Evolutionary conservation across 2,113 vertebrate species (phyloP), one percentile per base, ranked within the genome.

Genomic region (Zapus hudsonius): DNA sequence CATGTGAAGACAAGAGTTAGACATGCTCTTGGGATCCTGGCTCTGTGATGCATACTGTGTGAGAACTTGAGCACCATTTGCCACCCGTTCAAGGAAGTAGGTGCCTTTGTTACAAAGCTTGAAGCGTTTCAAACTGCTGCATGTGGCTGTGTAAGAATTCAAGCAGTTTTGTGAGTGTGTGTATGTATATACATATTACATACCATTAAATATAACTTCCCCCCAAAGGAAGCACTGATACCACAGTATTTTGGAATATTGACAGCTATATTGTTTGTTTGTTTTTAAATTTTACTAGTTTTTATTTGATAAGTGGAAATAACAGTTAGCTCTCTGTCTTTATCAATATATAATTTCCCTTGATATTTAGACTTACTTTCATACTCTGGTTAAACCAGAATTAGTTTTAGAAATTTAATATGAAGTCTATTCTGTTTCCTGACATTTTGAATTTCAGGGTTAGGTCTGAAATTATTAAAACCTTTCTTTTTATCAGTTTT

Each of bases 351-450:
- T 74, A 80, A 31, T n/a, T 52, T 84, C 5, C 20, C 33, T 36
- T 83, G 42, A 70, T 52, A 42, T 44, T 79, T 73, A 87, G 36
- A 76, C 23, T 38, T 40, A 74, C 87, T 88, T 92, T 82, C 59
- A 75, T 7, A 72, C 11, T 44, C 31, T 67, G 27, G 4, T 79
- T 29, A 89, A 75, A 55, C 23, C 38, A 84, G 19, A 84, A 12
- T 89, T 59, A 75, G 27, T 67, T 17, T 64, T 40, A 47, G 33
- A 94, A 94, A 79, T 79, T 76, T 78, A 66, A 12, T 12, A 75
- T 42, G n/a, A 70, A 22, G 4, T 44, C 36, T n/a, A 15, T 61
- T 75, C 17, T 87, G 29, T 40, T n/a, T 9, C 47, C 12, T 82
- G 84, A 23, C 25, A 66, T 29, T 52, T 78, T 25, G 25, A 73